Evolutionary conservation across 2,888 invertebrate genomes (phyloP), one percentile per base, ranked within the genome.

Genomic region (Pycnomerus fuliginosus): DNA sequence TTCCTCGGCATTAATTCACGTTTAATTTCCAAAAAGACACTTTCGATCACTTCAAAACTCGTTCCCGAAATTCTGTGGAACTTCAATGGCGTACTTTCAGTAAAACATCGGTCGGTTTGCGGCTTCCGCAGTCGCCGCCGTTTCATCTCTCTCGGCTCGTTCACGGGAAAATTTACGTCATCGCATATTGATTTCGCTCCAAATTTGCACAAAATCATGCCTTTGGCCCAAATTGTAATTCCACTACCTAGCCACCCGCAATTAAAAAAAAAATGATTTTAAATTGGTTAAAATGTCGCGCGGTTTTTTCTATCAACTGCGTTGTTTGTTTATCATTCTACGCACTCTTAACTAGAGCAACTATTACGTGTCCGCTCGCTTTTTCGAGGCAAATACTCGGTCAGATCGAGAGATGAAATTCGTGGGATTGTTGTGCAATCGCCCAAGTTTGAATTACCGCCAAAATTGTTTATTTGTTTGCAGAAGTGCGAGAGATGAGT

Each of bases 401-500:
- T n/a, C n/a, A n/a, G n/a, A n/a, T n/a, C n/a, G n/a, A n/a, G n/a
- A n/a, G n/a, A n/a, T n/a, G n/a, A n/a, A n/a, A n/a, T n/a, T n/a
- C n/a, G n/a, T n/a, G n/a, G n/a, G n/a, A n/a, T n/a, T n/a, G n/a
- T n/a, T n/a, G n/a, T n/a, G n/a, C n/a, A n/a, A n/a, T n/a, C n/a
- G n/a, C n/a, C n/a, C n/a, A n/a, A 8, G 20, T 20, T 20, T 20
- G 8, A 20, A 20, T 20, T 20, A 5, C 20, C 4, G 8, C 10
- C 5, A 27, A 7, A 10, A n/a, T 27, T 27, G 4, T 27, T 11
- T 50, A 49, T 27, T 53, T 50, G 28, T 49, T 66, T 65, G 16
- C 53, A 70, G 71, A 58, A 49, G 53, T 58, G 52, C 52, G 60
- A 61, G 58, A 64, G 65, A 73, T 73, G 73, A 73, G 72, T 67